Evolutionary conservation across 2,113 vertebrate species (phyloP).

Genomic region (Serinus canaria): DNA sequence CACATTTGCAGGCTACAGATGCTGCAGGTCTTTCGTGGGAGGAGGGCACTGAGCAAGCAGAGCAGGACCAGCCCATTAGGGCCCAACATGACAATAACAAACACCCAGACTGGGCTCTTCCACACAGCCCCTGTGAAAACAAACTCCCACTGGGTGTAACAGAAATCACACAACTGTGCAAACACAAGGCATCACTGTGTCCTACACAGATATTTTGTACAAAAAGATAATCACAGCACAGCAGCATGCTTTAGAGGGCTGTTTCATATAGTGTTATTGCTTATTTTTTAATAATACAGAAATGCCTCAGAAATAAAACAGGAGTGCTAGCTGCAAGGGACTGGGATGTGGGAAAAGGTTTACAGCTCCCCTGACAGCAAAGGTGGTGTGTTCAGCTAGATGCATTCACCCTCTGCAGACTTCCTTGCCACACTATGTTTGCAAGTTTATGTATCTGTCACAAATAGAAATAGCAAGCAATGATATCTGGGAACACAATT

Average conservation of each 20-base stretch:
- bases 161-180: background rate
- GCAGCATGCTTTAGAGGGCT: background rate
- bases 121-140: background rate
- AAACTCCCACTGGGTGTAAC: background rate
- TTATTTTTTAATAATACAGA: conserved; percentile 7
- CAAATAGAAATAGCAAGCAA: background rate
- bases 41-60: background rate
- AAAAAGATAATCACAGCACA: background rate
- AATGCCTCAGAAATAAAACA: conserved; percentile 10
- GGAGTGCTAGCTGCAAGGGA: background rate
- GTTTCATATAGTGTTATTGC: background rate
- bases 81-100: background rate
- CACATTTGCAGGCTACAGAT: background rate
- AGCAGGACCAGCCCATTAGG: background rate
- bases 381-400: background rate
- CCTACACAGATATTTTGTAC: background rate
- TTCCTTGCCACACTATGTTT: background rate
- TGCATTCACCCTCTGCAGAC: background rate
- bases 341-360: background rate
- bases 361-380: background rate
- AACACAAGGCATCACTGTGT: conserved; percentile 11
- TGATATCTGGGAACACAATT: background rate
- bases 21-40: background rate
- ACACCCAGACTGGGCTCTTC: background rate
- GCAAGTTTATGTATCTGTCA: too few relatives aligned